Percentiles rank a stretch among this genome's conserved stretches.
Evolutionary conservation across 2,113 vertebrate species (phyloP).

Genomic region (Perognathus longimembris): DNA sequence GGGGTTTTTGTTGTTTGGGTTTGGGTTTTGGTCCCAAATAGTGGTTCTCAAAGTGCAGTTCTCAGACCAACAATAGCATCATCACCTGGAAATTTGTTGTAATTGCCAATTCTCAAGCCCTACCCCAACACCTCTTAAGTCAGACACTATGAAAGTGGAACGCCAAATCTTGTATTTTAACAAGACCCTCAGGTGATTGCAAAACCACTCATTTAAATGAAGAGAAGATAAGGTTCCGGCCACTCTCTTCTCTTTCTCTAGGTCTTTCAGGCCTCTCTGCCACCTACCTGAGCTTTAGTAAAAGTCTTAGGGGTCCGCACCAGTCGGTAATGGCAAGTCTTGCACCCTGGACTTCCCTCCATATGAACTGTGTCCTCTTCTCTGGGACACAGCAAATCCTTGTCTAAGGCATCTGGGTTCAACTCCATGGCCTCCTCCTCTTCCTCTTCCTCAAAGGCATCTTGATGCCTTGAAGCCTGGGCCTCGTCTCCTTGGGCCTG

Average conservation of each 20-base stretch:
- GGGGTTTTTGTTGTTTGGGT: no score
- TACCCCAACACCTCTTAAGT: background rate
- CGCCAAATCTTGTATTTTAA: background rate
- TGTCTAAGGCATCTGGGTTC: rapidly evolving
- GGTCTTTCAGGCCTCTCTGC: rapidly evolving
- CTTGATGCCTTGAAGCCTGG: background rate
- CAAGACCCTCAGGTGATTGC: background rate
- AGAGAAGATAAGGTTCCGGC: background rate
- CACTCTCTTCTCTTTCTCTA: no score
- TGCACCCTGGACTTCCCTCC: background rate
- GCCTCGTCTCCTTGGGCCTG: background rate
- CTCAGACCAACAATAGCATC: background rate
- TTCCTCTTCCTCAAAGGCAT: background rate
- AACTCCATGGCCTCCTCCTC: background rate
- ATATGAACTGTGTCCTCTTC: background rate
- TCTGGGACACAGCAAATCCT: slow-evolving; percentile 12
- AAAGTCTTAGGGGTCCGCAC: rapidly evolving
- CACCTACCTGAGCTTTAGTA: background rate
- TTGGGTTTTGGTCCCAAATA: background rate
- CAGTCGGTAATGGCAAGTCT: background rate
- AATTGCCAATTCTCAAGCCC: background rate
- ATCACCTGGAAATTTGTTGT: background rate
- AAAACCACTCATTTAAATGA: background rate
- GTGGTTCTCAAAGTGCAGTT: background rate
- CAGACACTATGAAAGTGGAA: background rate